Conservation (phyloP, 2,888 invertebrate species). For the Globia sparganii region DNA sequence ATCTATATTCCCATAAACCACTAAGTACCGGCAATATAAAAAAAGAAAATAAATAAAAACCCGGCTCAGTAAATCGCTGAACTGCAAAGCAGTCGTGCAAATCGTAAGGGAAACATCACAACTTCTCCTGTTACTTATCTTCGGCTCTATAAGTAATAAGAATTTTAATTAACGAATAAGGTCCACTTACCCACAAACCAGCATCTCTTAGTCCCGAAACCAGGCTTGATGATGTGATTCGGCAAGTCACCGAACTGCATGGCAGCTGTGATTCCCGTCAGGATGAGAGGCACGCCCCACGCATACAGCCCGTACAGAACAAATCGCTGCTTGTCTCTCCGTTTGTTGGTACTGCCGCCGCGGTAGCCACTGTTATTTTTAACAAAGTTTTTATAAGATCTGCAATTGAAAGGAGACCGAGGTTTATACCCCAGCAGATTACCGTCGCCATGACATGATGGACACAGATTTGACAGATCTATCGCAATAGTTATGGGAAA, state of each 20-base stretch:
- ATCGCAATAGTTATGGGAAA: background rate
- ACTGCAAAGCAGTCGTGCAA: background rate
- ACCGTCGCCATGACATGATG: background rate
- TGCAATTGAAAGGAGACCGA: slow-evolving; percentile 49
- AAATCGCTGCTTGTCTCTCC: slow-evolving; percentile 91
- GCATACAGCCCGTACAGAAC: slow-evolving; percentile 92
- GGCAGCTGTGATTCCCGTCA: slow-evolving; percentile 86
- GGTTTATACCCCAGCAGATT: slow-evolving; percentile 33
- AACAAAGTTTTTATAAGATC: slow-evolving; percentile 62
- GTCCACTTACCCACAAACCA: slow-evolving; percentile 90
- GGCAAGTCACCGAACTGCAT: slow-evolving; percentile 89
- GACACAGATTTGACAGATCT: background rate
- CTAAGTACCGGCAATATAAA: background rate
- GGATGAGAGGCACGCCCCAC: slow-evolving; percentile 91
- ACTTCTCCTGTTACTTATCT: background rate
- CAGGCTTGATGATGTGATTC: slow-evolving; percentile 86
- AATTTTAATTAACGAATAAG: background rate
- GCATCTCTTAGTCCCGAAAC: slow-evolving; percentile 88
- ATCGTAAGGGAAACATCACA: background rate
- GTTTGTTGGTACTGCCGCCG: slow-evolving; percentile 83
- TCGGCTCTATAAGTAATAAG: no score
- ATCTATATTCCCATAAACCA: background rate
- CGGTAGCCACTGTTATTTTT: slow-evolving; percentile 87
- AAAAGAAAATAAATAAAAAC: no score
- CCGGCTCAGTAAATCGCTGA: background rate